phyloP scores from a whole-genome alignment of 2,888 invertebrate species.

The Ormyrus thymus region DNA sequence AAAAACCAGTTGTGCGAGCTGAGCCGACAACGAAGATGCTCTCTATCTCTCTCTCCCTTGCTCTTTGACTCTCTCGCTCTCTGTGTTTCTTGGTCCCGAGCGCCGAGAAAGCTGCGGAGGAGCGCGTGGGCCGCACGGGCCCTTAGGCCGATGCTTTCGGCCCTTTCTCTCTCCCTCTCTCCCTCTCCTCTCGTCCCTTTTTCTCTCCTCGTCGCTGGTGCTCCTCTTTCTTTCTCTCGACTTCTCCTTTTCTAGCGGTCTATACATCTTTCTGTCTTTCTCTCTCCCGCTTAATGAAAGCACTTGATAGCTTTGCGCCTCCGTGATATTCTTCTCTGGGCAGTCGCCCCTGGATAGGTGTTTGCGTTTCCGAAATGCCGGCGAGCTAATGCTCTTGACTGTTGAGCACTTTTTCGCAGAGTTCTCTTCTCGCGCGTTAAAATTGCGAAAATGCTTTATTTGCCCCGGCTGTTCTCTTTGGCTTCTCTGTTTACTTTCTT shows the following conservation, averaged over 20 bases:
- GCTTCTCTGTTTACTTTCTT: no score
- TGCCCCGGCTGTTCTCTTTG: no score
- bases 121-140: constrained; percentile 74
- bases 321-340: constrained; percentile 10
- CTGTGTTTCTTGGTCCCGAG: constrained; percentile 21
- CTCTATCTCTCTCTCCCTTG: constrained; percentile 35
- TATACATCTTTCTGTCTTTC: constrained; percentile 25
- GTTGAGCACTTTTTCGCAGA: no score
- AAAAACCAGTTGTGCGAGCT: constrained; percentile 75
- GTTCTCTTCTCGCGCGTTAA: no score
- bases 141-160: constrained; percentile 57
- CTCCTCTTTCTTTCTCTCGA: background rate
- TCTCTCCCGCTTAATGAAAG: constrained; percentile 42
- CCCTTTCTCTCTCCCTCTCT: constrained; percentile 31
- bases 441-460: no score
- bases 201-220: background rate
- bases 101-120: constrained; percentile 41
- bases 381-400: no score
- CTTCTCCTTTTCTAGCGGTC: constrained; percentile 42
- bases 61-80: constrained; percentile 5
- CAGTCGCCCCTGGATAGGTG: no score
- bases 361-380: no score
- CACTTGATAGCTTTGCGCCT: constrained; percentile 47
- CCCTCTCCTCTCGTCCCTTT: background rate
- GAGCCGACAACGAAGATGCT: constrained; percentile 65